Conservation (phyloP, 2,113 vertebrate genomes). For the Gorsachius goisagi region DNA sequence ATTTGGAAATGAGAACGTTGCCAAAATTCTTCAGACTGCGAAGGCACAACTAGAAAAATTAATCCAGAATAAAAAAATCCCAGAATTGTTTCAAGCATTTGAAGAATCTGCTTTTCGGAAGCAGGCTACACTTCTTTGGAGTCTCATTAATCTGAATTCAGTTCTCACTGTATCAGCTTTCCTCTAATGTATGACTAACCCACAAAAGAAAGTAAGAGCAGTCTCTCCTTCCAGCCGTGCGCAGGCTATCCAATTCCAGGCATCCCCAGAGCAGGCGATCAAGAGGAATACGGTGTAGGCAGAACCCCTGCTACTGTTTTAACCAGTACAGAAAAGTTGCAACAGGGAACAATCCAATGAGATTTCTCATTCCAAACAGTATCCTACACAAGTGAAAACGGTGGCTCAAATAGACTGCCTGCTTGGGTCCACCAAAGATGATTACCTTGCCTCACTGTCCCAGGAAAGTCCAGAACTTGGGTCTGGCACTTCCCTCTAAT, state of each 20-base stretch:
- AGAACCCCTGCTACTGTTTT: neutral
- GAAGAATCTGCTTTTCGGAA: neutral
- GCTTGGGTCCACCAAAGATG: neutral
- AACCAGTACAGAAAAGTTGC: neutral
- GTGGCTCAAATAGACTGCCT: neutral
- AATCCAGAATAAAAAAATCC: neutral
- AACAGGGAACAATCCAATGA: neutral
- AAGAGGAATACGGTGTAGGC: neutral
- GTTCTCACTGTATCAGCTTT: neutral
- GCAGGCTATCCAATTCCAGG: constrained; percentile 8
- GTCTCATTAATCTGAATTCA: constrained; percentile 22
- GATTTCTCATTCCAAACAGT: neutral
- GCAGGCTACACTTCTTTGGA: neutral
- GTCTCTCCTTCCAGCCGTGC: neutral
- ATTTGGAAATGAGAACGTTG: neutral
- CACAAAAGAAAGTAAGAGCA: neutral
- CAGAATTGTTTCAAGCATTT: neutral
- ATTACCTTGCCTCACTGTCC: neutral
- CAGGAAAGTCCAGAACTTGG: neutral
- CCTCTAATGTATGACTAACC: neutral
- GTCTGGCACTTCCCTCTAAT: neutral
- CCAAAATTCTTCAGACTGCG: neutral
- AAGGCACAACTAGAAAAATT: neutral
- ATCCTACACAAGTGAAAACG: neutral
- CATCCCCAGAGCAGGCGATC: neutral